These are phyloP conservation scores for Eunapius fragilis DNA, from an alignment of 37 sponge, comb jelly and placozoan genomes.

Conservation along the genomic window DNA sequence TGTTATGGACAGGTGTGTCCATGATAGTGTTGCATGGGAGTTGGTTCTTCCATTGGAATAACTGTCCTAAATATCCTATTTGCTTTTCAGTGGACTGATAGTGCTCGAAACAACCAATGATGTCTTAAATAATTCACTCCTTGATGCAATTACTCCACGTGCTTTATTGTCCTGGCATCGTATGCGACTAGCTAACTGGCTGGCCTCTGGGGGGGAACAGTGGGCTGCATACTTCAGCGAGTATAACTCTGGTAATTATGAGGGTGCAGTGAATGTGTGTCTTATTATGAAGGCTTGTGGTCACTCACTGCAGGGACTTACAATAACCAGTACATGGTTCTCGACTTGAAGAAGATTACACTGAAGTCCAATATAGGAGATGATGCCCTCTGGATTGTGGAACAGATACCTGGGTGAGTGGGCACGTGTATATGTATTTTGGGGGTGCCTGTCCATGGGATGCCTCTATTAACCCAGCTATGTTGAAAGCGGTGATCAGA, in stretches of 20 bases:
- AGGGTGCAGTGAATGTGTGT: not conserved
- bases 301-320: conserved; percentile 53
- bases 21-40: not conserved
- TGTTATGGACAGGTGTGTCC: conserved; percentile 65
- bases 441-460: not conserved
- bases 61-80: no score
- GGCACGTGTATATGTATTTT: not conserved
- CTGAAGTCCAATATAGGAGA: conserved; percentile 40
- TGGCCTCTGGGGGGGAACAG: conserved; percentile 43
- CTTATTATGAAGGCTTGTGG: not conserved
- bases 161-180: conserved; percentile 74
- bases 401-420: conserved; percentile 77
- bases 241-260: conserved; percentile 65
- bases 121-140: conserved; percentile 39
- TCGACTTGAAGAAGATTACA: conserved; percentile 63
- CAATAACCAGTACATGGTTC: conserved; percentile 82
- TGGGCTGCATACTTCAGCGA: conserved; percentile 43
- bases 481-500: conserved; percentile 57
- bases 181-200: conserved; percentile 67
- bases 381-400: conserved; percentile 65
- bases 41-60: no score
- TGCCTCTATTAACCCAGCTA: conserved; percentile 1
- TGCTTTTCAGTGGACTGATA: conserved; percentile 57
- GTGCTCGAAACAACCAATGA: conserved; percentile 72
- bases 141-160: conserved; percentile 28